Evolutionary conservation across 2,797 vertebrate species (phyloP), one percentile per base, ranked within the genome.

Genomic region (Argya squamiceps): DNA sequence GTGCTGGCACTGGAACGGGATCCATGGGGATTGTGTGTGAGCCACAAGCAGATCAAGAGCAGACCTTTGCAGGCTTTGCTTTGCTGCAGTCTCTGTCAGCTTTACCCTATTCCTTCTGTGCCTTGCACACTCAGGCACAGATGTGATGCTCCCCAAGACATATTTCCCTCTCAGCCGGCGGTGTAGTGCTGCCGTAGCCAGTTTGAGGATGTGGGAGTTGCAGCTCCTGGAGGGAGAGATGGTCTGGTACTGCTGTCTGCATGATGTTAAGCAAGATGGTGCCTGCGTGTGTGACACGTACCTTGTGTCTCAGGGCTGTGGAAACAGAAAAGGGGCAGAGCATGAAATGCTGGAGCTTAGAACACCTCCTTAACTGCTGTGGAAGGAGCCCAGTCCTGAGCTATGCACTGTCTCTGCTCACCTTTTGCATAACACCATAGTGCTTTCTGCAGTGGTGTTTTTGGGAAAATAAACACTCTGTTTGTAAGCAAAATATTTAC

Each of bases 61-160:
- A 93, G 84, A 91, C 86, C 94, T 93, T 76, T 88, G 30, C 95
- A 82, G 87, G 84, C 86, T 97, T 93, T 95, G 95, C 96, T 95
- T 94, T 97, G 78, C 77, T 92, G 74, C 78, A 69, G 74, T n/a
- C 88, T 92, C 91, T 4, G 36, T 91, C 93, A 92, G 92, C 91
- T 96, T 95, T 79, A 24, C 87, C 87, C 94, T 67, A 1, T 89
- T 70, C 91, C 89, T 95, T 96, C 84, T 95, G 91, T 68, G 85
- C 92, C 77, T 88, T 93, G 73, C 62, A 13, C 23, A 5, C 87
- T 65, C 77, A 12, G 80, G 26, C 81, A 14, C 94, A 94, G 94
- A 92, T 91, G 92, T 92, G 95, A 91, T 70, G 89, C 89, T 93
- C 75, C 69, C 81, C 3, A 0, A 91, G 95, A 74, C 94, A 84